Conservation (phyloP, 2,888 invertebrate species). For the Chaitophorus viminalis region DNA sequence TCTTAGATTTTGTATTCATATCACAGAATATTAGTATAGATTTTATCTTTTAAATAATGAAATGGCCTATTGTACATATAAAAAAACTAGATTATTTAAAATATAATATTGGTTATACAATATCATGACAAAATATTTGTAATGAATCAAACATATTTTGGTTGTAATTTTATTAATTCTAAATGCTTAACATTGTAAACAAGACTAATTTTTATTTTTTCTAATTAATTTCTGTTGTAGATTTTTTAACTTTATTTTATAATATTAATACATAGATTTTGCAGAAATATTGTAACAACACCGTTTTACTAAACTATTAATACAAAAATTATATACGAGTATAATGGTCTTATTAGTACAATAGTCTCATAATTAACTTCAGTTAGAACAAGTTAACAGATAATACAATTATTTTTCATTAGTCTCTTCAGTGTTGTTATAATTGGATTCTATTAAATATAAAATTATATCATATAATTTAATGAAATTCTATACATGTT, state of each 20-base stretch:
- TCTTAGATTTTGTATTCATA: not conserved
- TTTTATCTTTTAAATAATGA: not conserved
- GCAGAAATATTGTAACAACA: too few relatives aligned
- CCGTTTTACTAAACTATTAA: too few relatives aligned
- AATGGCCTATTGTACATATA: not conserved
- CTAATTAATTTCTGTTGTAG: not conserved
- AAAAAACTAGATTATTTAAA: not conserved
- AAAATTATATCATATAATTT: not conserved
- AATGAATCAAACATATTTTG: slow-evolving; percentile 16
- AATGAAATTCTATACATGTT: not conserved
- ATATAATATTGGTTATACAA: not conserved
- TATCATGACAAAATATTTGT: slow-evolving; percentile 8
- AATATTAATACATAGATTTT: too few relatives aligned
- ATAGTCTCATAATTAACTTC: too few relatives aligned
- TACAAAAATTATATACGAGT: too few relatives aligned
- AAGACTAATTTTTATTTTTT: slow-evolving; percentile 7
- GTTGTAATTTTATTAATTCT: not conserved
- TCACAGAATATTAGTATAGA: not conserved
- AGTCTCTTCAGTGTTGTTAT: too few relatives aligned
- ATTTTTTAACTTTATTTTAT: too few relatives aligned
- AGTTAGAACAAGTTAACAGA: too few relatives aligned
- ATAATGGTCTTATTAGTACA: too few relatives aligned
- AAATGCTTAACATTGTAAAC: not conserved
- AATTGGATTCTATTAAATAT: not conserved
- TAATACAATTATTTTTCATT: too few relatives aligned